Base-by-base conservation (phyloP, 2,113 vertebrate species). In the Polypterus senegalus region DNA sequence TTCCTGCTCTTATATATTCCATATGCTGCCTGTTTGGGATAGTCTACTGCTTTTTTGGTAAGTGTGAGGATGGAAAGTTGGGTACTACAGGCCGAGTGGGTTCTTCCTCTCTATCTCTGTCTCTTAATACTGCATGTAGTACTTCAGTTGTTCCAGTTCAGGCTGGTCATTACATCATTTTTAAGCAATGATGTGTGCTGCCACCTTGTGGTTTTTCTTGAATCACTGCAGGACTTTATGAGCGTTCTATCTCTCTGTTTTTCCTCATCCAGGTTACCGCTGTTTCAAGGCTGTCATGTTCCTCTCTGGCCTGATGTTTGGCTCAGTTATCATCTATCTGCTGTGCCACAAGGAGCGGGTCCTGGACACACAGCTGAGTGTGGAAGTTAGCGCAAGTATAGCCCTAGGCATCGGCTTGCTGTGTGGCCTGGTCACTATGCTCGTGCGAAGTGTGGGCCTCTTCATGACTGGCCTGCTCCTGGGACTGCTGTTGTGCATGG, bases 281-380 rank as follows among this genome's bases (percentile, higher is more conserved):
- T 94, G 91, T 74, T 93, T 92, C 83, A 93, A 91, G 74, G 91
- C 91, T 9, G 82, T 91, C 67, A 90, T 92, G 89, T 94, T 94
- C 79, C 86, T 94, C 48, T 93, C 88, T 0, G 90, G 91, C 11
- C 86, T 94, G 70, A 87, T 94, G 71, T 88, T 91, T 1, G 90
- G 91, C 71, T 88, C 91, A 0, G 71, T 82, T 62, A 79, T 92
- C 69, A 92, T 91, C 74, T 94, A 93, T 79, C 71, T 90, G 66
- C 80, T 94, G 48, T 92, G 92, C 79, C 87, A 93, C 76, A 89
- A 90, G 73, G 89, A 93, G 68, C 82, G 82, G 0, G 83, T 93
- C 43, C 76, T 92, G 77, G 89, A 93, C 80, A 91, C 86, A 1
- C 85, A 88, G 79, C 81, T 94, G 79, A 92, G 88, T 66, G 80